Evolutionary conservation across 2,113 vertebrate species (phyloP).

Genomic region (Anhinga anhinga): DNA sequence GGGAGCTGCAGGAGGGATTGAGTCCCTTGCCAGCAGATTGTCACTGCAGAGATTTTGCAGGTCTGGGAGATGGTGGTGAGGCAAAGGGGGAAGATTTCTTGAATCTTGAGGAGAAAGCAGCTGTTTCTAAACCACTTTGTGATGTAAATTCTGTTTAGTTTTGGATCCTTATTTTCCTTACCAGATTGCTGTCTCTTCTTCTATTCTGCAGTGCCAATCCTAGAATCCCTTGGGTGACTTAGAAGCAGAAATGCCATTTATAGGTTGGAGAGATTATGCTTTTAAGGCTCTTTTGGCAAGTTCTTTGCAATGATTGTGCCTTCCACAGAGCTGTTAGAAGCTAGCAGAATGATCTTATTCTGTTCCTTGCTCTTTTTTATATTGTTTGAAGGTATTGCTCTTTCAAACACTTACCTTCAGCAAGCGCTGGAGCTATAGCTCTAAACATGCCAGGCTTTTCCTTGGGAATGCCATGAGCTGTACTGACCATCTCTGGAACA

Average conservation of each 20-base stretch:
- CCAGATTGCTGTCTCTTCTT: background rate
- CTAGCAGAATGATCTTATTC: background rate
- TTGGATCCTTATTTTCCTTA: background rate
- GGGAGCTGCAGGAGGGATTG: background rate
- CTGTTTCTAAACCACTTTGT: background rate
- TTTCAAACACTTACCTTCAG: background rate
- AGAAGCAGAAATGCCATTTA: background rate
- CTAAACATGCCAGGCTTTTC: background rate
- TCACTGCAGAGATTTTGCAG: background rate
- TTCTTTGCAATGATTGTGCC: background rate
- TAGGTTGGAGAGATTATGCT: background rate
- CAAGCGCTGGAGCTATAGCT: background rate
- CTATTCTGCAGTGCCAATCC: background rate
- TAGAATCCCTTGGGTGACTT: no score
- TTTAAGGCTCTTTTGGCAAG: background rate
- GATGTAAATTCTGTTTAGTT: background rate
- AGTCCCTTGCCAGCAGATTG: background rate
- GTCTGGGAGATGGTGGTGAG: background rate
- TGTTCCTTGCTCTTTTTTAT: no score
- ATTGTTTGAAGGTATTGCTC: background rate
- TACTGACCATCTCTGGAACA: background rate
- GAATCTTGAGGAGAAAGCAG: background rate
- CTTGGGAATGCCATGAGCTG: background rate
- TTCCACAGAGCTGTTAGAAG: background rate
- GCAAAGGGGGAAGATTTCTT: background rate